Evolutionary conservation across 2,113 vertebrate species (phyloP).

Genomic region (Leptocoma aspasia): DNA sequence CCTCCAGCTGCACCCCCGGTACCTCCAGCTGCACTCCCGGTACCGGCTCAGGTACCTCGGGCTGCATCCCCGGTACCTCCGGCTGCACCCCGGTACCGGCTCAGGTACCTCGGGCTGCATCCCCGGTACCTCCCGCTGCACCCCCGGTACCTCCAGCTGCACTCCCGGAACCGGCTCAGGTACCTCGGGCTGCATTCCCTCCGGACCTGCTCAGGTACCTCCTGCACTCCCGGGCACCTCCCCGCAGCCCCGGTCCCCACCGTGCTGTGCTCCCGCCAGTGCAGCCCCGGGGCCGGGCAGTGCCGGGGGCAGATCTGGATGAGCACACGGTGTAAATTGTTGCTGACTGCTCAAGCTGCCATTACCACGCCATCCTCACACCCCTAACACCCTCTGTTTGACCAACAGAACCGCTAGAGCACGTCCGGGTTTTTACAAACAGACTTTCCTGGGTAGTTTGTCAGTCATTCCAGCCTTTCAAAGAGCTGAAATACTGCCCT

Average conservation of each 20-base stretch:
- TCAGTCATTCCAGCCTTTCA: not conserved
- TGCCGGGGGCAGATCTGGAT: fast-evolving
- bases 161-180: not conserved
- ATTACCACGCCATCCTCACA: not conserved
- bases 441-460: too few relatives aligned
- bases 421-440: fast-evolving
- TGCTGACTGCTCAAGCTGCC: not conserved
- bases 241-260: fast-evolving
- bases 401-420: too few relatives aligned
- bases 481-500: not conserved
- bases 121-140: not conserved
- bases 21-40: not conserved
- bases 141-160: fast-evolving
- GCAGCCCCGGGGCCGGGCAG: not conserved
- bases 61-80: not conserved
- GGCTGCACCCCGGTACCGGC: not conserved
- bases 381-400: not conserved
- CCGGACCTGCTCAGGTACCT: too few relatives aligned
- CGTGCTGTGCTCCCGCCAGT: not conserved
- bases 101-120: not conserved
- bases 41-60: not conserved
- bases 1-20: fast-evolving
- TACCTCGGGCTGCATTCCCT: not conserved
- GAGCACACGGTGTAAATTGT: fast-evolving
- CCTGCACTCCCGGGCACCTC: not conserved